Conservation (phyloP, 2,113 vertebrate genomes). For the Heterotilapia buettikoferi region DNA sequence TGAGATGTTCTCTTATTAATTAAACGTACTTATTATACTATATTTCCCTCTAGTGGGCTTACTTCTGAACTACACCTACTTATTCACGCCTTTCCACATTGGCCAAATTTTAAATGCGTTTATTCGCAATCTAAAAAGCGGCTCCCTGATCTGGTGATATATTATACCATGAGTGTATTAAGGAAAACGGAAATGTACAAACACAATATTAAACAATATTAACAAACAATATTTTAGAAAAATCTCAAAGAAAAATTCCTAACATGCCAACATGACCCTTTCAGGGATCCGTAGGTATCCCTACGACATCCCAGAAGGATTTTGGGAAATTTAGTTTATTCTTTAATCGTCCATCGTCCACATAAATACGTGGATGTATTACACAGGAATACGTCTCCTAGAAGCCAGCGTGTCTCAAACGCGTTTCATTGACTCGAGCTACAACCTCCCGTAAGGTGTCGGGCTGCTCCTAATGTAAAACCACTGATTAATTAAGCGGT, state of each 20-base stretch:
- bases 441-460: background rate
- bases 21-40: background rate
- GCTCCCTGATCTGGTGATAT: background rate
- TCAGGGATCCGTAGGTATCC: background rate
- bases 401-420: background rate
- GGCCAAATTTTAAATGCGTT: background rate
- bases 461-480: background rate
- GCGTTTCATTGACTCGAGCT: background rate
- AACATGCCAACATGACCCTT: background rate
- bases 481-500: background rate
- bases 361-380: background rate
- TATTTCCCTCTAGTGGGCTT: conserved; percentile 31
- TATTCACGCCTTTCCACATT: background rate
- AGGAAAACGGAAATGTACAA: background rate
- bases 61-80: background rate
- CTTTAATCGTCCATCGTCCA: background rate
- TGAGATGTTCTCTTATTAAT: background rate
- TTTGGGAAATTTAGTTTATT: conserved; percentile 43
- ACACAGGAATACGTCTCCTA: conserved; percentile 40
- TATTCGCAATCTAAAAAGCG: background rate
- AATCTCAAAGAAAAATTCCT: background rate
- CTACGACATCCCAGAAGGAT: background rate
- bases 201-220: background rate
- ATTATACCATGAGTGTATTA: background rate
- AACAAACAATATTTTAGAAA: background rate